Conservation (phyloP, 2,113 vertebrate genomes). For the Passerina amoena region DNA sequence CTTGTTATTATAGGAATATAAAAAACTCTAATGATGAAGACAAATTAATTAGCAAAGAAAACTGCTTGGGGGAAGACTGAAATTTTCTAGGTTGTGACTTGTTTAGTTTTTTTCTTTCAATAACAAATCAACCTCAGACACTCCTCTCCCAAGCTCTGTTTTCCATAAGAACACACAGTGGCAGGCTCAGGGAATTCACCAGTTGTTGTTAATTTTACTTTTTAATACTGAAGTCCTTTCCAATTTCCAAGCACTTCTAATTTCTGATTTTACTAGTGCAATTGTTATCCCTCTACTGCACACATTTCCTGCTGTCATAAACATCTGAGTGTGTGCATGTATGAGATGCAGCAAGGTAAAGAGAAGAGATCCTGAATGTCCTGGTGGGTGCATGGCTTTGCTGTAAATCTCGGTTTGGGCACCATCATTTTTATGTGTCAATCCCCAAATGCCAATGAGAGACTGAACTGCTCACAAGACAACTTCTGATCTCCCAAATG, state of each 20-base stretch:
- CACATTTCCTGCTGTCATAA: not conserved
- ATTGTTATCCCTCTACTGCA: not conserved
- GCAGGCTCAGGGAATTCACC: not conserved
- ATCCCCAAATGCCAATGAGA: not conserved
- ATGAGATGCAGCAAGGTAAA: not conserved
- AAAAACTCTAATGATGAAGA: not conserved
- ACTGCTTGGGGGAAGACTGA: not conserved
- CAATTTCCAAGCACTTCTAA: not conserved
- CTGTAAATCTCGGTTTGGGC: not conserved
- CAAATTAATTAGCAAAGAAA: not conserved
- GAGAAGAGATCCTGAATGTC: not conserved
- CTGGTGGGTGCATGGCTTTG: not conserved
- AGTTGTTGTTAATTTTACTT: not conserved
- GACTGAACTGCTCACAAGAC: not conserved
- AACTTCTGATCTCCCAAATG: not conserved
- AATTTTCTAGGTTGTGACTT: not conserved
- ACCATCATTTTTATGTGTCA: not conserved
- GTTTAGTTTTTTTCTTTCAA: not conserved
- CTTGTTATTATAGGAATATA: not conserved
- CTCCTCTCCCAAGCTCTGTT: not conserved
- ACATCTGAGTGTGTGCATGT: not conserved
- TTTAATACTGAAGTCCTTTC: not conserved
- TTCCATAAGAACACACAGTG: not conserved
- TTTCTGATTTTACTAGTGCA: not conserved
- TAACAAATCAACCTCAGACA: not conserved